Conservation (phyloP, 2,888 invertebrate genomes). For the Calliscelio sp. region DNA sequence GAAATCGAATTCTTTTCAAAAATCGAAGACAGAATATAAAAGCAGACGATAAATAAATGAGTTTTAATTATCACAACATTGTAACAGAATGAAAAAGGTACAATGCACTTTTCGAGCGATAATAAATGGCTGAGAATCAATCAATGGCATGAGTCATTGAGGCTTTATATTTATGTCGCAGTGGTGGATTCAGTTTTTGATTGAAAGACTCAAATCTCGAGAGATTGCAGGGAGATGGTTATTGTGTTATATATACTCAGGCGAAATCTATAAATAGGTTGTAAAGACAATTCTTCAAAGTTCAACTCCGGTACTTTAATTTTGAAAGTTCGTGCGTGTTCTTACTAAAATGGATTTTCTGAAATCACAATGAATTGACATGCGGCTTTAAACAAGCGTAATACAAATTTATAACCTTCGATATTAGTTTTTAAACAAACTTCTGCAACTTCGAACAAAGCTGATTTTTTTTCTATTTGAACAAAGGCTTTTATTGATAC, state of each 20-base stretch:
- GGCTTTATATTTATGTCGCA: background rate
- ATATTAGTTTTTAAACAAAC: no score
- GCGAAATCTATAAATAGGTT: background rate
- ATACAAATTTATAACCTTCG: no score
- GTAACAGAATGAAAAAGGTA: background rate
- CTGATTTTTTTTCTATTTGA: no score
- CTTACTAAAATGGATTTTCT: background rate
- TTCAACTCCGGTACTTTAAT: background rate
- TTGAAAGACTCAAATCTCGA: background rate
- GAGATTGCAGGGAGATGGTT: background rate
- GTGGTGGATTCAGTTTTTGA: background rate
- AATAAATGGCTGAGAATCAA: background rate
- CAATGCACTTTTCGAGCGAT: background rate
- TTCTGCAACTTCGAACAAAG: no score
- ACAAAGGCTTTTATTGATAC: no score
- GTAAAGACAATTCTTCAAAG: background rate
- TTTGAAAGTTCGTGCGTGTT: background rate
- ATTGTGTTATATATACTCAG: background rate
- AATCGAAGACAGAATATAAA: no score
- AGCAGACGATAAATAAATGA: no score
- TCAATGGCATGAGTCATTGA: slow-evolving; percentile 11
- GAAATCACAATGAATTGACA: no score
- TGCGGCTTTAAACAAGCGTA: no score
- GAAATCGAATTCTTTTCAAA: no score
- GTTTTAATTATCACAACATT: no score